Conservation (phyloP, 2,113 vertebrate genomes). For the Struthio camelus region DNA sequence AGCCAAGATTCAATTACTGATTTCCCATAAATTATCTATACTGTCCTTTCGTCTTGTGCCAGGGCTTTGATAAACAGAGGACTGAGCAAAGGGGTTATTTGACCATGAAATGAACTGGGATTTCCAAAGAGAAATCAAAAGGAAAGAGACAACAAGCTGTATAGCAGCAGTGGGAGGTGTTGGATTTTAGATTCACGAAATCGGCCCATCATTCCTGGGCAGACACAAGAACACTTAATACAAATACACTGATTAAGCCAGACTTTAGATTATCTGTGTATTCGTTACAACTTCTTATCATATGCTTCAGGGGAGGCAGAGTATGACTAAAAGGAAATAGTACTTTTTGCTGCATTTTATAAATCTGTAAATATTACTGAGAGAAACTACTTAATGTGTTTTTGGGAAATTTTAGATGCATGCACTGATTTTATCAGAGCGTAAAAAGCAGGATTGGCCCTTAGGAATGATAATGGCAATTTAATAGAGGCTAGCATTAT, state of each 20-base stretch:
- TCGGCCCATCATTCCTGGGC: slow-evolving; percentile 18
- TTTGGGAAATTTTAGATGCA: background rate
- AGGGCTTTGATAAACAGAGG: slow-evolving; percentile 20
- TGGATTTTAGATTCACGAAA: background rate
- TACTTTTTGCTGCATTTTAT: background rate
- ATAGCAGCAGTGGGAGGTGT: background rate
- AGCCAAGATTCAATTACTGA: slow-evolving; percentile 64
- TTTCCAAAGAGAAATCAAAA: slow-evolving; percentile 56
- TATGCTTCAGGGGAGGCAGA: background rate
- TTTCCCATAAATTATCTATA: slow-evolving; percentile 70
- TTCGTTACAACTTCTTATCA: slow-evolving; percentile 54
- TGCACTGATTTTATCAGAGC: background rate
- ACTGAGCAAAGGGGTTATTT: background rate
- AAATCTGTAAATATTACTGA: slow-evolving; percentile 22
- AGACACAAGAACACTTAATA: background rate
- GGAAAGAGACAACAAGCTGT: background rate
- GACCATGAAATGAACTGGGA: background rate
- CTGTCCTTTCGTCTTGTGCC: slow-evolving; percentile 32
- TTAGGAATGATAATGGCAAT: background rate
- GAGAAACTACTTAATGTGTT: background rate
- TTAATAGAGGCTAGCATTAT: background rate
- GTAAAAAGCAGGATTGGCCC: background rate
- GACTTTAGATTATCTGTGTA: background rate
- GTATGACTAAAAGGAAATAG: background rate
- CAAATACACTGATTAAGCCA: slow-evolving; percentile 16